Base-by-base conservation (phyloP, 2,113 vertebrate species). In the Psephotus haematonotus region DNA sequence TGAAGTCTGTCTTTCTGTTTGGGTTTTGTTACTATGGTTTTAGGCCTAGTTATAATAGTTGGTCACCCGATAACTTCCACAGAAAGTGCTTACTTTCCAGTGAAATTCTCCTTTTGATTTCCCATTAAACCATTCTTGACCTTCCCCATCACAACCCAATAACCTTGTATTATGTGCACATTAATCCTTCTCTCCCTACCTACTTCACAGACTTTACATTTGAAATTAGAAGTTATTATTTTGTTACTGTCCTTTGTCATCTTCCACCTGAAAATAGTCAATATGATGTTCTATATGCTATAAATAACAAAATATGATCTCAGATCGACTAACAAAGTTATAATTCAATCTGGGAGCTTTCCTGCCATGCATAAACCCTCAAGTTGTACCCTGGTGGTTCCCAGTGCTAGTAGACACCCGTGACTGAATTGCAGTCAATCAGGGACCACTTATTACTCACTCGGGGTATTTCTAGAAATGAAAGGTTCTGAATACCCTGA, bases 21-120 rank as follows among this genome's bases (percentile, higher is more conserved):
- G 88, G 39, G 41, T 93, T 92, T 96, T 46, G 83, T 97, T 92
- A 82, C 94, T 94, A 84, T 86, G 90, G 92, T 90, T 97, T 97
- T 76, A 80, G 85, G 90, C 86, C 69, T 41, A 60, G 84, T 82
- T 96, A 65, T 94, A 92, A 71, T 96, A 96, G 92, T 82, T 97
- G 93, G 88, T 94, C 96, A 97, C 88, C 96, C 97, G 96, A 97
- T 95, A 97, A 93, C 88, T 96, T 97, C 92, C 90, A 94, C 55
- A 77, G 86, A 93, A 96, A 94, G 70, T 80, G 64, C 90, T 94
- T 93, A 79, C 77, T 95, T 97, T 97, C 93, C 97, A 97, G 77
- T 95, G 91, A 97, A 97, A 94, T 95, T 96, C 92, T 97, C 86
- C 72, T 86, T 97, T 97, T 97, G 94, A 97, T 96, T 97, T 98